These are phyloP conservation scores for Dryoscopus gambensis DNA, from an alignment of 2,113 vertebrate genomes.

Conservation along the genomic window DNA sequence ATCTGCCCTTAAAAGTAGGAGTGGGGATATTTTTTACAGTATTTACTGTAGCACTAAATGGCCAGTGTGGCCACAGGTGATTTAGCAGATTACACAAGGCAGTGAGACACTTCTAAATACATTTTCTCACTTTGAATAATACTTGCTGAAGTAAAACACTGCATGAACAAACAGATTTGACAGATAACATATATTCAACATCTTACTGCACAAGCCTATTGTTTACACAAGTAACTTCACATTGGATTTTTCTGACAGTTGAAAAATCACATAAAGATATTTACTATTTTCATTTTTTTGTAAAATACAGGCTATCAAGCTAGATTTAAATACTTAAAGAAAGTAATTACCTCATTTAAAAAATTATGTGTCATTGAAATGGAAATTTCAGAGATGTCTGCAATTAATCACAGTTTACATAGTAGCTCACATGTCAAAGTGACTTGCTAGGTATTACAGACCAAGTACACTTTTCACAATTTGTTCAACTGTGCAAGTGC, in stretches of 20 bases:
- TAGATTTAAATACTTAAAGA: not conserved
- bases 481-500: not conserved
- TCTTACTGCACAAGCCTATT: not conserved
- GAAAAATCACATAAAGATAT: not conserved
- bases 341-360: not conserved
- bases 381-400: not conserved
- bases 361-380: not conserved
- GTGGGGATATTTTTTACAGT: not conserved
- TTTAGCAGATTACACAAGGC: not conserved
- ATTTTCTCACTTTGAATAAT: constrained; percentile 40
- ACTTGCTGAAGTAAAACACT: constrained; percentile 20
- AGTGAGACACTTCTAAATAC: constrained; percentile 1
- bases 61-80: not conserved
- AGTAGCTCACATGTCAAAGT: not conserved
- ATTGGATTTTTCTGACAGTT: not conserved
- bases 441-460: not conserved
- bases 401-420: not conserved
- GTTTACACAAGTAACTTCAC: not conserved
- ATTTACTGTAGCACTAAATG: not conserved
- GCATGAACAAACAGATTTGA: constrained; percentile 19
- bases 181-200: not conserved
- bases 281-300: not conserved
- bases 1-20: not conserved
- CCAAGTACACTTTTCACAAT: not conserved
- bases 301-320: not conserved